Evolutionary conservation across 2,797 vertebrate genomes (phyloP).

Genomic region (Spinibarbus caldwelli): DNA sequence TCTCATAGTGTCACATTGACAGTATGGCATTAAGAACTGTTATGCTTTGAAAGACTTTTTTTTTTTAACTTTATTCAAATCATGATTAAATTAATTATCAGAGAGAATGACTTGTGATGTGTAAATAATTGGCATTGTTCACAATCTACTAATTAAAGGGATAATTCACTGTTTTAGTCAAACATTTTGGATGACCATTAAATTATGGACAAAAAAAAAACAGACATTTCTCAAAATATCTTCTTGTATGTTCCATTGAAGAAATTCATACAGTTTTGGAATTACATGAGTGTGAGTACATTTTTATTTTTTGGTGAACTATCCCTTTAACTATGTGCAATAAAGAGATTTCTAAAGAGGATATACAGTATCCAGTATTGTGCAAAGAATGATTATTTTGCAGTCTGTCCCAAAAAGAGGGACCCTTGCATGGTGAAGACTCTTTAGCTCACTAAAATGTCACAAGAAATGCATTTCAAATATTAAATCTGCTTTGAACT

Average conservation of each 20-base stretch:
- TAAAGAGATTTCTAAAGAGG: background rate
- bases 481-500: constrained; percentile 9
- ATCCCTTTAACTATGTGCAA: background rate
- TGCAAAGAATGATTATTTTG: background rate
- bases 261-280: background rate
- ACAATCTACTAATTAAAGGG: background rate
- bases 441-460: background rate
- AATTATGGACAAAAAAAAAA: background rate
- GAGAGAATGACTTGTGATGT: background rate
- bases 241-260: background rate
- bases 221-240: background rate
- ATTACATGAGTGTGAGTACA: no score
- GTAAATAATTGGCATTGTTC: background rate
- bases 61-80: background rate
- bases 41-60: background rate
- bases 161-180: background rate
- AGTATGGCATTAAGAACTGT: background rate
- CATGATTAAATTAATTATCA: background rate
- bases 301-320: background rate
- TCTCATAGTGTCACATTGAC: background rate
- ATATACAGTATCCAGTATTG: background rate
- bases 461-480: no score
- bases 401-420: background rate
- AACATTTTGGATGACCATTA: background rate
- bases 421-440: background rate